Evolutionary conservation across 2,113 vertebrate species (phyloP), one percentile per base, ranked within the genome.

Genomic region (Cacatua alba): DNA sequence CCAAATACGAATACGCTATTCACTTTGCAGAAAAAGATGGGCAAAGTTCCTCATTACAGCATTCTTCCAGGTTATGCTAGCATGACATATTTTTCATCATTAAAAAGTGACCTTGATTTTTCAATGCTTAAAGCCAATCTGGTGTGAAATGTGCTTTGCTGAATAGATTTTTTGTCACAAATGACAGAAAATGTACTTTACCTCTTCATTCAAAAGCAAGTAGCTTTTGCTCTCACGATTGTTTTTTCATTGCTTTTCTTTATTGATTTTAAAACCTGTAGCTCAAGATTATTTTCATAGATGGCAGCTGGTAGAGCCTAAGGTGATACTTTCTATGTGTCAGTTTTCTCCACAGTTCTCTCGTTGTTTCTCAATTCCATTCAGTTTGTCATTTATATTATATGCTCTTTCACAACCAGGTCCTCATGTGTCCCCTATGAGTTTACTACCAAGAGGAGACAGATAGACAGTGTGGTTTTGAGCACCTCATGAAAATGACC

Each of bases 261-360:
- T 76, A 88, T 88, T 91, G 70, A 86, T 91, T 92, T 92, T 88
- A 62, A 35, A 82, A 79, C 67, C 53, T 68, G 64, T 74, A 65
- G 68, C 12, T 88, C 44, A 57, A 65, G 76, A 75, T 59, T 86
- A 8, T 86, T 92, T 86, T 83, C 57, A 63, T 63, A 92, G 48
- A 60, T 39, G 37, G 72, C 60, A 93, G 48, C n/a, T 88, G 60
- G 33, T 79, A n/a, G 48, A 71, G 46, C 26, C 49, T 71, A 64
- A 71, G 9, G 10, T 89, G 72, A 71, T 82, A 67, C 31, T 70
- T 88, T n/a, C 91, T 37, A 75, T 62, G 44, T 86, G 71, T 68
- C 26, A 17, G 24, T 46, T 85, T 62, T 64, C 37, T 57, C 65
- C 49, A 89, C 31, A 82, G 46, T n/a, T 82, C 25, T 35, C 7